A percentile compares a stretch with the other conserved stretches of the same genome.
phyloP scores from a whole-genome alignment of 1,140 invertebrate genomes.

The Adoxophyes honmai region DNA sequence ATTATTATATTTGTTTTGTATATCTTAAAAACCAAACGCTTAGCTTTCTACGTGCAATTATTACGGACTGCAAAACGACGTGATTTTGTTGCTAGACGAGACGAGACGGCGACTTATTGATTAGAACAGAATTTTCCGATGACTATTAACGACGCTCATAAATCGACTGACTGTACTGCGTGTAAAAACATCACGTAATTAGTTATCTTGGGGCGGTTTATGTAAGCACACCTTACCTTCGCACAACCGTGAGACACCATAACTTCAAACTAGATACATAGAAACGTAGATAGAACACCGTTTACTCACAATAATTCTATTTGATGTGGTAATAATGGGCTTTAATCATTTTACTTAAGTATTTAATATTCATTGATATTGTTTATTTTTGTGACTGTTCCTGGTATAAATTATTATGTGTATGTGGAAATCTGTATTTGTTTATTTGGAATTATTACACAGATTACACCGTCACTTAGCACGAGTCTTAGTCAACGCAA shows the following conservation, averaged over 20 bases:
- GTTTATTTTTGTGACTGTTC: conserved; percentile 7
- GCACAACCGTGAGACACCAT: conserved; percentile 31
- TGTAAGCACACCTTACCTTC: conserved; percentile 25
- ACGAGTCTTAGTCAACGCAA: neutral
- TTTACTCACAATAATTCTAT: conserved; percentile 7
- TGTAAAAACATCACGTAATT: conserved; percentile 32
- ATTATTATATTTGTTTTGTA: conserved; percentile 44
- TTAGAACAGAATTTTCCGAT: too few species aligned
- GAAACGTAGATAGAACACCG: conserved; percentile 17
- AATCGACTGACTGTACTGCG: conserved; percentile 24
- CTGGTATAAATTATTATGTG: conserved; percentile 5
- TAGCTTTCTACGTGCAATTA: conserved; percentile 63
- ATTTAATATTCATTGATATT: too few species aligned
- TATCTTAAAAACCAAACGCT: conserved; percentile 53
- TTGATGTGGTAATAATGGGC: neutral
- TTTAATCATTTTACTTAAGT: neutral
- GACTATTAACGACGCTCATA: neutral
- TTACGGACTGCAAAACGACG: conserved; percentile 19
- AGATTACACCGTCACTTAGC: neutral
- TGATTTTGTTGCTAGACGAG: neutral
- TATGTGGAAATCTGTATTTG: conserved; percentile 14
- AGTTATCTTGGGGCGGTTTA: conserved; percentile 26
- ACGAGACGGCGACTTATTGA: neutral
- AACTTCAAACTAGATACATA: conserved; percentile 23
- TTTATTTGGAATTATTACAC: neutral